Evolutionary conservation across 2,888 invertebrate genomes (phyloP), one percentile per base, ranked within the genome.

Genomic region (Stegophylla sp.): DNA sequence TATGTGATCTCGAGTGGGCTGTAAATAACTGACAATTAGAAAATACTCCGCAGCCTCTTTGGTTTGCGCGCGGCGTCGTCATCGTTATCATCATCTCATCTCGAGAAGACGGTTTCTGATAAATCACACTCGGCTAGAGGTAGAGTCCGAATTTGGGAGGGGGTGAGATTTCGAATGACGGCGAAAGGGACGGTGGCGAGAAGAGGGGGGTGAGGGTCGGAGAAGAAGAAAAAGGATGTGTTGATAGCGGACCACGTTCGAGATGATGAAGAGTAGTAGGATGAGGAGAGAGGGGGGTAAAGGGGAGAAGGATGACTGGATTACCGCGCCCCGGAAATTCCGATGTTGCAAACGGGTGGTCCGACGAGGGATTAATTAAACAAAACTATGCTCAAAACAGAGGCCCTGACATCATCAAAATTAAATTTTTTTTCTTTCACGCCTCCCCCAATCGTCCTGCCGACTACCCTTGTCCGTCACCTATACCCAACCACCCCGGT

Each of bases 301-400:
- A 15, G 23, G 13, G 9, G 53, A 41, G 20, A 15, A 53, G 34
- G 20, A 20, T 13, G 53, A 5, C 34, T 34, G 34, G 53, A 53
- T 71, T 53, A 69, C 51, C 28, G 51, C 20, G 20, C 34, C 20
- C 34, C 20, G 20, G 34, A 71, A 34, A 20, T 13, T 3, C 3
- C n/a, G 34, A 4, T 3, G 26, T 7, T 12, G 15, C 20, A 28
- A 0, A 17, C n/a, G 28, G 48, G 9, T n/a, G 45, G 26, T 34
- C 7, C n/a, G 71, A n/a, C 13, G 56, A 73, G 56, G 72, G 73
- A 61, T 73, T 73, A 73, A 73, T 73, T 73, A 73, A 73, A 73
- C 59, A 45, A 73, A 59, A 45, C 61, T 61, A 23, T 45, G 26
- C 61, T 69, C 43, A n/a, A 59, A 17, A 23, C 23, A 56, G 56